Evolutionary conservation across 1,140 invertebrate species (phyloP), one percentile per base, ranked within the genome.

Genomic region (Augochlora pura): DNA sequence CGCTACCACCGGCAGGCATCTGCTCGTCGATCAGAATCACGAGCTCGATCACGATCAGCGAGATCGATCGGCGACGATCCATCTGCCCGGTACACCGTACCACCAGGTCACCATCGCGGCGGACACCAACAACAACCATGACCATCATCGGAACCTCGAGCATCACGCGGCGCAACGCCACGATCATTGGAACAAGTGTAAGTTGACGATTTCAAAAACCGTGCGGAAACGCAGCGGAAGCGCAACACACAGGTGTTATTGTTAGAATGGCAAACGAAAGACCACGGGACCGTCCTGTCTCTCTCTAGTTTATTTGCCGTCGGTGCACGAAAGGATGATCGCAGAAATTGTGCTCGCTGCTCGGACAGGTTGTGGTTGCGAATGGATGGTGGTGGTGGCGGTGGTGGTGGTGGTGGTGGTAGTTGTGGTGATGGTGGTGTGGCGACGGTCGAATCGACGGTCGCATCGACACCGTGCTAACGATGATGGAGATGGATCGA

Each of bases 131-230:
- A 93, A 93, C 89, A 93, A 93, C 71, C 89, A 92, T 84, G 91
- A 93, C 75, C 92, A 93, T 83, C 91, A 93, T 81, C 88, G 90
- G 75, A 90, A 93, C 79, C 87, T 92, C 85, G 92, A 90, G 62
- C 89, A 87, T 49, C 83, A 84, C 42, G 67, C 84, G 66, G 81
- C 89, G 62, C 90, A 91, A 79, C 87, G 84, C n/a, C 89, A 91
- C 84, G 91, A 93, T 81, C 89, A 91, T 65, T 92, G 91, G 91
- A 89, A 78, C 85, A 92, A 92, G 91, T 92, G 92, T 93, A 92
- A 92, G 92, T 93, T 82, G 67, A 16, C 62, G 57, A 65, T 18
- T 69, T 57, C 38, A 27, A 38, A n/a, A 38, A 32, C 32, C n/a
- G n/a, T 9, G 59, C 49, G 62, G 57, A 39, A 23, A 25, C n/a